Base-by-base conservation (phyloP, 2,888 invertebrate species). In the Adineta ricciae region DNA sequence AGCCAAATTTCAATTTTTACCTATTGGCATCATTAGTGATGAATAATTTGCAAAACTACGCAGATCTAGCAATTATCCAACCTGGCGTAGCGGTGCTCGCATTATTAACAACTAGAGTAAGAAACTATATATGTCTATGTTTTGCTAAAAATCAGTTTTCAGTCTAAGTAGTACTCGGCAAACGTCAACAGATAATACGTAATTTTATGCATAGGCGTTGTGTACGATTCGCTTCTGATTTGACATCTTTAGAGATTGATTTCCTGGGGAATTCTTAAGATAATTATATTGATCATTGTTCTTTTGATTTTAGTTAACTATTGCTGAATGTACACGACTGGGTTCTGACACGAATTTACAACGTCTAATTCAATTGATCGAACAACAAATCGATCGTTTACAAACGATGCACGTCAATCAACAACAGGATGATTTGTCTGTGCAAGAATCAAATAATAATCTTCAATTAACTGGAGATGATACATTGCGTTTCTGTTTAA, bases 401-500 rank as follows among this genome's bases (percentile, higher is more conserved):
- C 73, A 78, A 78, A 41, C 41, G 21, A 41, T 38, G 1, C 8
- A 38, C 2, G 41, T 41, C 8, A 38, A 7, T 38, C 38, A 78
- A 41, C 19, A 64, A 64, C 4, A 32, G 0, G 19, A 64, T 64
- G 38, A 78, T 78, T 2, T 2, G 14, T 24, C 41, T 38, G 38
- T n/a, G 9, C 21, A 38, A 41, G 21, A 24, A 78, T 38, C 8
- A 41, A 24, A 78, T 41, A 5, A 78, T 73, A 1, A 73, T 73
- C 38, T 4, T 21, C 87, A 56, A 84, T 85, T 27, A 86, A 86
- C 78, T 84, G 87, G 87, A 83, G 94, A 94, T 88, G 93, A 94
- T 86, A 94, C 94, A 4, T 92, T 94, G 90, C 94, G 94, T 89
- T 94, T 94, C 89, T 94, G 94, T 0, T 91, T 94, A 83, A 93